phyloP scores from a whole-genome alignment of 2,888 invertebrate species.

The Leistus spinibarbis region DNA sequence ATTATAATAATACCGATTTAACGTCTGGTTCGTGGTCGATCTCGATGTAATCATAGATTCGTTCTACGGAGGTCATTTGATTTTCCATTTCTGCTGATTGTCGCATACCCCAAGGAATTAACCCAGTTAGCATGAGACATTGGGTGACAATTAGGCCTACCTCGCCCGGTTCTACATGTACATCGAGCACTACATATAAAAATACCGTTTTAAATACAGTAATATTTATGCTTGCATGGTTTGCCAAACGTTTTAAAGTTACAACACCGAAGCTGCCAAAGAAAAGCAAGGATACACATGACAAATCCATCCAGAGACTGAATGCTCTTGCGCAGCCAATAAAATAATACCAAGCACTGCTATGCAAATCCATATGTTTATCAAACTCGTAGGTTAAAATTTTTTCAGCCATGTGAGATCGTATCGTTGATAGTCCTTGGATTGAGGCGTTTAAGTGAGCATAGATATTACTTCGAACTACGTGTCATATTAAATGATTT shows the following conservation, averaged over 20 bases:
- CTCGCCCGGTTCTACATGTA: conserved; percentile 52
- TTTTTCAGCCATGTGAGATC: conserved; percentile 64
- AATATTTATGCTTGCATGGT: too few relatives aligned
- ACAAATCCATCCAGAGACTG: conserved; percentile 69
- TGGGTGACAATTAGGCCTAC: conserved; percentile 64
- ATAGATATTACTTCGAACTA: conserved; percentile 65
- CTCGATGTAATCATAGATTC: conserved; percentile 67
- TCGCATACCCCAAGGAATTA: conserved; percentile 69
- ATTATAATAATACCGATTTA: too few relatives aligned
- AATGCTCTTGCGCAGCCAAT: conserved; percentile 70
- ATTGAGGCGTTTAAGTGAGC: conserved; percentile 68
- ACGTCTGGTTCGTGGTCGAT: conserved; percentile 58
- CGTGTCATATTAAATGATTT: conserved; percentile 50
- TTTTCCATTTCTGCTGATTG: conserved; percentile 72
- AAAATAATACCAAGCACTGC: conserved; percentile 71
- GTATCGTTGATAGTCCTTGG: conserved; percentile 69
- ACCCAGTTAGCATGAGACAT: conserved; percentile 58
- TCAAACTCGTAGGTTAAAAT: conserved; percentile 62
- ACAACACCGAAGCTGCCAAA: conserved; percentile 52
- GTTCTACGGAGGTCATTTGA: conserved; percentile 69
- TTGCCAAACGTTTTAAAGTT: background rate
- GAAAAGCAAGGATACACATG: conserved; percentile 67
- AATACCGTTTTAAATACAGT: too few relatives aligned
- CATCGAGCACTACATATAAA: background rate
- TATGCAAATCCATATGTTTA: conserved; percentile 61